Percentiles rank a stretch among this genome's conserved stretches.
These are phyloP conservation scores for Nephrotoma guestfalica DNA, from an alignment of 2,888 invertebrate genomes.

Conservation along the genomic window DNA sequence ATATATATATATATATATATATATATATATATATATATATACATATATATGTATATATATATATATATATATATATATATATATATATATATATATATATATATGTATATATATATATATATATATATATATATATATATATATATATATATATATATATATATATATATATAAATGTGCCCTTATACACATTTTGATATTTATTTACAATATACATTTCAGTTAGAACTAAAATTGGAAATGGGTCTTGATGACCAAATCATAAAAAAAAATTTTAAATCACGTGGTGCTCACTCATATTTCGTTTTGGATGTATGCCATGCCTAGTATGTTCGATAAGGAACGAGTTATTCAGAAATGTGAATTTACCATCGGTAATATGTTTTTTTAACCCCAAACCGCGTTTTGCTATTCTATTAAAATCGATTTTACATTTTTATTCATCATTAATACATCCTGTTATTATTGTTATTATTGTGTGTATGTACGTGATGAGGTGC, in stretches of 20 bases:
- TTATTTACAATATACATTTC: too few species aligned
- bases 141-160: too few species aligned
- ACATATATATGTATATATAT: not conserved
- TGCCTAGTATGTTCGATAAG: not conserved
- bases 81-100: constrained; percentile 4
- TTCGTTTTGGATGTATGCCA: not conserved
- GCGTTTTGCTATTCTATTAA: not conserved
- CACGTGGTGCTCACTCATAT: not conserved
- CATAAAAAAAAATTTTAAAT: not conserved
- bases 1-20: not conserved
- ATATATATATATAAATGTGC: too few species aligned
- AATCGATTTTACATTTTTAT: not conserved
- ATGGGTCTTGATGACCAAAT: not conserved
- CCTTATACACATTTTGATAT: too few species aligned
- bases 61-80: constrained; percentile 4
- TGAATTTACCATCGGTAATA: not conserved
- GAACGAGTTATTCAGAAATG: not conserved
- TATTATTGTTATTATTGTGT: not conserved
- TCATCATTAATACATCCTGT: not conserved
- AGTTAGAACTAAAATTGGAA: not conserved
- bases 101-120: not conserved
- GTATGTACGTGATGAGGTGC: not conserved
- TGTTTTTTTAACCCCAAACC: not conserved
- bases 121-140: not conserved
- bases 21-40: not conserved